Evolutionary conservation across 2,113 vertebrate species (phyloP), one percentile per base, ranked within the genome.

Genomic region (Thalassarche chlororhynchos): DNA sequence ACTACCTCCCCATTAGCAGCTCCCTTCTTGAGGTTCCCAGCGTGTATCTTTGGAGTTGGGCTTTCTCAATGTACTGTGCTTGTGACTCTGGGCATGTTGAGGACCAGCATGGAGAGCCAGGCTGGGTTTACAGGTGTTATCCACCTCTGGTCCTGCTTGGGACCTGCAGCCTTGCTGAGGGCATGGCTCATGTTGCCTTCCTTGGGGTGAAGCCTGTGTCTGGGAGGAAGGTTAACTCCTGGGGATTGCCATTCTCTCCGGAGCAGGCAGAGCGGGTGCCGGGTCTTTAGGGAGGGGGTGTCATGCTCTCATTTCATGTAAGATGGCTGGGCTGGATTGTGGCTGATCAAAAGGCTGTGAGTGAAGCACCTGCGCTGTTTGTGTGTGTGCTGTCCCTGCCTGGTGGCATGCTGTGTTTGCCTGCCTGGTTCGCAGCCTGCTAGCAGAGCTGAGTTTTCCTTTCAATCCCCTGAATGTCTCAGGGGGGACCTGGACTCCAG

Each of bases 291-390:
- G 26, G 36, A 29, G 26, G 2, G 25, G 17, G 1, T 26, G 2
- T 24, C 0, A 0, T 25, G 18, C 25, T 85, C 36, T 78, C 62
- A 3, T 46, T 62, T 38, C 1, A 5, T 29, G 25, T 17, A 1
- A n/a, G n/a, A 4, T 46, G 77, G n/a, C 17, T 65, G 42, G 29
- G 44, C 38, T 42, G 40, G 61, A 3, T 57, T n/a, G 29, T 20
- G 76, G 68, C 8, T 72, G 31, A 55, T 12, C 12, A 10, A 32
- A 46, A 86, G 52, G 62, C 34, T 38, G 58, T 4, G 81, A 57
- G 42, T 38, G 84, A 68, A 44, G 64, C 36, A 26, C 36, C 24
- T 61, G 28, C 34, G 70, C 16, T 42, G 31, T 29, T 34, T 17
- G 29, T 58, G 36, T 72, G 40, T 72, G 40, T 79, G 66, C 38